These are phyloP conservation scores for Hetaerina titia DNA, from an alignment of 2,888 invertebrate species.

Conservation along the genomic window DNA sequence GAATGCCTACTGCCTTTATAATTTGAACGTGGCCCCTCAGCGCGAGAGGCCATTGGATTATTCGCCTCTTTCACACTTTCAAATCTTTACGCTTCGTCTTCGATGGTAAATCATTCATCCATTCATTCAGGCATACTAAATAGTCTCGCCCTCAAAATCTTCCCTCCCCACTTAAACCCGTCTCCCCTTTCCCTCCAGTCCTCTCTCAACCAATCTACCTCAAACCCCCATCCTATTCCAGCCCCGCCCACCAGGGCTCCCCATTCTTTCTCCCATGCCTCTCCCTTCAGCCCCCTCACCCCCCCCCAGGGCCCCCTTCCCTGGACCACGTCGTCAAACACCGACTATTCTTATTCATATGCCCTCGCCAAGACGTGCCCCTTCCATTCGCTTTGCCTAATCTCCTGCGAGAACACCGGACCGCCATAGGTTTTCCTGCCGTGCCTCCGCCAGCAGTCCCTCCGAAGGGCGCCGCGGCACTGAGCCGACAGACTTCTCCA, in stretches of 20 bases:
- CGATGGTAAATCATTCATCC: too few species aligned
- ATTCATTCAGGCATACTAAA: too few species aligned
- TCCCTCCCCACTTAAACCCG: too few species aligned
- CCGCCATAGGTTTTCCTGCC: background rate
- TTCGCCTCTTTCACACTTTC: too few species aligned
- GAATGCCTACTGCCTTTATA: too few species aligned
- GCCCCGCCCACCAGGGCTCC: background rate
- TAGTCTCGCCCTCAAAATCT: too few species aligned
- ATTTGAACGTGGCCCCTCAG: too few species aligned
- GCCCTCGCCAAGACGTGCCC: background rate
- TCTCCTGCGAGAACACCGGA: background rate
- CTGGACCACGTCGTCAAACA: background rate
- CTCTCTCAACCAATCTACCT: background rate
- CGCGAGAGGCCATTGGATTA: too few species aligned
- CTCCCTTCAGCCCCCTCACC: background rate
- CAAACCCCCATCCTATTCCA: background rate
- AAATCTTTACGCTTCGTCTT: too few species aligned
- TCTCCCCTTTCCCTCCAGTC: background rate
- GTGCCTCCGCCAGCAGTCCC: background rate
- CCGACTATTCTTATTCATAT: constrained; percentile 35
- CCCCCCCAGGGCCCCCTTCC: background rate
- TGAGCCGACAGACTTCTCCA: too few species aligned
- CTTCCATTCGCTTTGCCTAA: background rate
- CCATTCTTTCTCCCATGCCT: background rate
- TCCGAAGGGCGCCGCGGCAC: too few species aligned